Evolutionary conservation across 2,797 vertebrate species (phyloP).

Genomic region (Poeciliopsis turneri): DNA sequence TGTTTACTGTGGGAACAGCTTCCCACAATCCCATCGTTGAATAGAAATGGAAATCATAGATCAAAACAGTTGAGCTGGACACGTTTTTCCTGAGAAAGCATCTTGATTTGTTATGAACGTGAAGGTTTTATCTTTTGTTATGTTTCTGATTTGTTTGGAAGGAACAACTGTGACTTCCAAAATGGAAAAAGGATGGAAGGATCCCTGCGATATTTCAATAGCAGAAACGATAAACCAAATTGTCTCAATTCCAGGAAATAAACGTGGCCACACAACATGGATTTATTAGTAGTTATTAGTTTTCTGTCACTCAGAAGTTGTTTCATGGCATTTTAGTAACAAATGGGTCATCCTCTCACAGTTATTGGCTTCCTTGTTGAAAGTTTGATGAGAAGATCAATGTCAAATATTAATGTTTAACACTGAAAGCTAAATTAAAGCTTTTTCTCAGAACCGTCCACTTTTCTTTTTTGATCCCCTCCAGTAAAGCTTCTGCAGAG

Average conservation of each 20-base stretch:
- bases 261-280: not conserved
- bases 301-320: conserved; percentile 20
- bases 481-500: not conserved
- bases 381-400: conserved; percentile 17
- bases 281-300: conserved; percentile 25
- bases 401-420: conserved; percentile 27
- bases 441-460: conserved; percentile 16
- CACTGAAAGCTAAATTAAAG: conserved; percentile 24
- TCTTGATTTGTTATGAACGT: conserved; percentile 37
- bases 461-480: not conserved
- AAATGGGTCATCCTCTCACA: conserved; percentile 17
- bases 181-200: not conserved
- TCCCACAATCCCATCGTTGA: conserved; percentile 34
- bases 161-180: conserved; percentile 3
- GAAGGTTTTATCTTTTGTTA: conserved; percentile 12
- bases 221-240: not conserved
- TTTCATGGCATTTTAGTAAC: conserved; percentile 16
- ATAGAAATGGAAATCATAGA: conserved; percentile 50
- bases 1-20: conserved; percentile 37
- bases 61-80: conserved; percentile 37
- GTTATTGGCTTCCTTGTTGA: conserved; percentile 13
- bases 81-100: conserved; percentile 24
- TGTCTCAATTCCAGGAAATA: conserved; percentile 9
- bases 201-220: not conserved
- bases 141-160: conserved; percentile 22